Percentiles rank a stretch among this genome's conserved stretches.
Conservation (phyloP, 2,113 vertebrate species). For the Aegotheles bennettii region DNA sequence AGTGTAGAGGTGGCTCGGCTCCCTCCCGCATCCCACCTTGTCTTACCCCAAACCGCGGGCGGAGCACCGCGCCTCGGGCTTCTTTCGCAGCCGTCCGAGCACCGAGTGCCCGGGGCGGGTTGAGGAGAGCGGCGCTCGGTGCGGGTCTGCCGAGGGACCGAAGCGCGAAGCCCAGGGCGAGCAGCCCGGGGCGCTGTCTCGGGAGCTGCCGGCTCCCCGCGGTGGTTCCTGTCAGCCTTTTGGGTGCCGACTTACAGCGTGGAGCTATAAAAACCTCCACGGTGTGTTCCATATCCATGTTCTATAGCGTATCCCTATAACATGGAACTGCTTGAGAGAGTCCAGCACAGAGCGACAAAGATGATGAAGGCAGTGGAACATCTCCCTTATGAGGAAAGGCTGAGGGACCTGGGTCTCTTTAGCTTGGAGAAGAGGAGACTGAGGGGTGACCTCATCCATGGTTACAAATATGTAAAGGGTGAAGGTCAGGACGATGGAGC, state of each 20-base stretch:
- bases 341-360: too few species aligned
- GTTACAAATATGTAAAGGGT: too few species aligned
- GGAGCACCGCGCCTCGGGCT: not conserved
- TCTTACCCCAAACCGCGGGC: accelerated
- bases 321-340: too few species aligned
- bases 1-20: not conserved
- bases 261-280: not conserved
- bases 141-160: accelerated
- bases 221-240: accelerated
- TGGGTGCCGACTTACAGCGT: not conserved
- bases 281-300: too few species aligned
- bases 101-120: not conserved
- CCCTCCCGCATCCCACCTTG: accelerated
- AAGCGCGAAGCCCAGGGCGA: accelerated
- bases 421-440: too few species aligned
- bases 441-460: too few species aligned
- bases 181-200: too few species aligned
- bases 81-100: not conserved
- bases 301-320: too few species aligned
- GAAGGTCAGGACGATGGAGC: too few species aligned
- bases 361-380: too few species aligned
- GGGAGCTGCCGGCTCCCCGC: not conserved
- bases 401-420: too few species aligned
- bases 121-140: not conserved
- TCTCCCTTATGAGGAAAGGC: too few species aligned